Evolutionary conservation across 2,888 invertebrate species (phyloP).

Genomic region (Augochlorella aurata): DNA sequence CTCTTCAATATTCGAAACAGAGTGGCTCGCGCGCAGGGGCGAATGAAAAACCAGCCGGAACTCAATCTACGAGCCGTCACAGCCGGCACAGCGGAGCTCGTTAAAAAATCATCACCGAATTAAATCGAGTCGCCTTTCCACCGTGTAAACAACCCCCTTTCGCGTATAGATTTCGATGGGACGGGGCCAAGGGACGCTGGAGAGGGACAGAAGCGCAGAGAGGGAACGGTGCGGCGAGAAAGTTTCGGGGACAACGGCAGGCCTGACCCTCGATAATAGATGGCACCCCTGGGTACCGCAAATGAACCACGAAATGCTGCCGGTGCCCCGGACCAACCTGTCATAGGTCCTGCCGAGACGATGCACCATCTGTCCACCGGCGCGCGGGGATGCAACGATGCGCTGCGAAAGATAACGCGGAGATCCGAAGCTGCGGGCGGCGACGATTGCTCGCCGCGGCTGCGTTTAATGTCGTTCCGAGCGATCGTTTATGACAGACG

Average conservation of each 20-base stretch:
- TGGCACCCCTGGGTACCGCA: slow-evolving; percentile 82
- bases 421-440: slow-evolving; percentile 37
- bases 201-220: neutral
- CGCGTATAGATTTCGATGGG: slow-evolving; percentile 58
- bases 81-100: slow-evolving; percentile 66
- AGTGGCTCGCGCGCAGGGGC: neutral
- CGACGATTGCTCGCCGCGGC: slow-evolving; percentile 34
- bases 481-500: slow-evolving; percentile 51
- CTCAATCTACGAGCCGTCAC: slow-evolving; percentile 54
- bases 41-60: slow-evolving; percentile 44
- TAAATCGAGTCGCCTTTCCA: slow-evolving; percentile 78
- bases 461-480: slow-evolving; percentile 50
- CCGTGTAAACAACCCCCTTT: slow-evolving; percentile 79
- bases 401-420: slow-evolving; percentile 58
- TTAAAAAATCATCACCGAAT: slow-evolving; percentile 82
- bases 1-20: slow-evolving; percentile 40
- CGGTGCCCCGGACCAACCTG: slow-evolving; percentile 80
- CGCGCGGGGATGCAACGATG: slow-evolving; percentile 51
- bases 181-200: neutral
- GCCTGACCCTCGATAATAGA: slow-evolving; percentile 79
- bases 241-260: slow-evolving; percentile 55
- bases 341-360: slow-evolving; percentile 75
- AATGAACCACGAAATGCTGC: slow-evolving; percentile 82
- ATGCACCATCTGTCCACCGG: slow-evolving; percentile 76
- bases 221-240: slow-evolving; percentile 33